Evolutionary conservation across 2,797 vertebrate genomes (phyloP).

Genomic region (Malacoctenus gilli): DNA sequence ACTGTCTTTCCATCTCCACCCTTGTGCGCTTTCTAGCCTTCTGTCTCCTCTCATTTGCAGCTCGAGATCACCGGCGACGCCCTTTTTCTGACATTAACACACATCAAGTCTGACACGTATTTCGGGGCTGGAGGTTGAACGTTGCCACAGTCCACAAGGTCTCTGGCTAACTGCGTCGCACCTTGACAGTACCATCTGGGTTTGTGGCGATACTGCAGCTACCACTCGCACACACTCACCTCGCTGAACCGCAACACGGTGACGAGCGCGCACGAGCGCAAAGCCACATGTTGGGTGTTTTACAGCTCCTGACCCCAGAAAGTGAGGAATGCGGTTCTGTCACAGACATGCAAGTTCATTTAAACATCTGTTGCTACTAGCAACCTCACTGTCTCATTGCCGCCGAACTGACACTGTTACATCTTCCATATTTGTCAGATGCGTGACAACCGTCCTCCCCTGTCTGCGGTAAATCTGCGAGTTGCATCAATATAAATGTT

Average conservation of each 20-base stretch:
- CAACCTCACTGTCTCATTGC: neutral
- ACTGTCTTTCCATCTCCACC: conserved; percentile 10
- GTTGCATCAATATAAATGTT: too few relatives aligned
- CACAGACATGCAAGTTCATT: neutral
- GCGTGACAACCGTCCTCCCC: neutral
- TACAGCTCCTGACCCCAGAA: conserved; percentile 1
- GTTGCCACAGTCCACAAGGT: conserved; percentile 25
- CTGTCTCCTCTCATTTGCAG: conserved; percentile 8
- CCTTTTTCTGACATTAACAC: conserved; percentile 52
- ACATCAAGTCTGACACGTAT: conserved; percentile 36
- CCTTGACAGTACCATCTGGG: conserved; percentile 57
- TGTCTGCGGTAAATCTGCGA: neutral
- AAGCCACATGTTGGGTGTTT: conserved; percentile 1
- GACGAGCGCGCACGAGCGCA: conserved; percentile 3
- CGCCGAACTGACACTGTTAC: neutral
- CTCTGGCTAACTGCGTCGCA: neutral
- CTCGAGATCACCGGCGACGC: conserved; percentile 32
- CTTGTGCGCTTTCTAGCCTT: conserved; percentile 17
- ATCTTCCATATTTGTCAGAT: neutral
- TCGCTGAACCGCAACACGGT: conserved; percentile 6
- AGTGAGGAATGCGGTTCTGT: conserved; percentile 11
- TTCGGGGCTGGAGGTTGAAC: conserved; percentile 40
- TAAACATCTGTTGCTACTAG: conserved; percentile 19
- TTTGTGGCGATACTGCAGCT: conserved; percentile 16
- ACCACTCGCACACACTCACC: conserved; percentile 12